These are phyloP conservation scores for Dicrurus megarhynchus DNA, from an alignment of 2,113 vertebrate genomes.

Conservation along the genomic window DNA sequence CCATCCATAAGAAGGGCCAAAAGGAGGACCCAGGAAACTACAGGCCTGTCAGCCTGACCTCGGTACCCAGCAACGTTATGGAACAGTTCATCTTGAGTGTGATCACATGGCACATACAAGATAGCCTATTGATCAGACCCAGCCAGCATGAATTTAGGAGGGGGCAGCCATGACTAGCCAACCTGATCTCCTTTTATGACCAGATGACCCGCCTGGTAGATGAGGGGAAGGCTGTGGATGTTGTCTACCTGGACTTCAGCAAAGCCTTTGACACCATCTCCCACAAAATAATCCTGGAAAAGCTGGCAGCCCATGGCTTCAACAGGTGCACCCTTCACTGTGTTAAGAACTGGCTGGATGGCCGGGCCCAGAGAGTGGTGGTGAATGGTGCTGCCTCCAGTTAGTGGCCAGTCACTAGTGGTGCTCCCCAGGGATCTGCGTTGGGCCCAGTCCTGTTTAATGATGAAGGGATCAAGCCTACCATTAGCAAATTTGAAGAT, in stretches of 20 bases:
- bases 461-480: fast-evolving
- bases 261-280: neutral
- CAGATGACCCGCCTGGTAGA: neutral
- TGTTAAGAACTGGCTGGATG: neutral
- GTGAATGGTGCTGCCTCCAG: neutral
- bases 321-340: neutral
- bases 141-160: neutral
- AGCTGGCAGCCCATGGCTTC: neutral
- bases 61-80: neutral
- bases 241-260: neutral
- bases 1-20: neutral
- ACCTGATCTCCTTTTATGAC: neutral
- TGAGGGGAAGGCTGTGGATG: neutral
- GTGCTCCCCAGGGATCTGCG: neutral
- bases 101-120: neutral
- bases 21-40: neutral
- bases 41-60: neutral
- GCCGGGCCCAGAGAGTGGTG: neutral
- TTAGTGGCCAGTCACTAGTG: neutral
- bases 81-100: neutral
- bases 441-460: neutral
- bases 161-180: fast-evolving
- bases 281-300: neutral
- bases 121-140: neutral
- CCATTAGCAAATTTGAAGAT: neutral